Percentiles rank a stretch among this genome's conserved stretches.
Evolutionary conservation across 2,113 vertebrate genomes (phyloP).

Genomic region (Strigops habroptila): DNA sequence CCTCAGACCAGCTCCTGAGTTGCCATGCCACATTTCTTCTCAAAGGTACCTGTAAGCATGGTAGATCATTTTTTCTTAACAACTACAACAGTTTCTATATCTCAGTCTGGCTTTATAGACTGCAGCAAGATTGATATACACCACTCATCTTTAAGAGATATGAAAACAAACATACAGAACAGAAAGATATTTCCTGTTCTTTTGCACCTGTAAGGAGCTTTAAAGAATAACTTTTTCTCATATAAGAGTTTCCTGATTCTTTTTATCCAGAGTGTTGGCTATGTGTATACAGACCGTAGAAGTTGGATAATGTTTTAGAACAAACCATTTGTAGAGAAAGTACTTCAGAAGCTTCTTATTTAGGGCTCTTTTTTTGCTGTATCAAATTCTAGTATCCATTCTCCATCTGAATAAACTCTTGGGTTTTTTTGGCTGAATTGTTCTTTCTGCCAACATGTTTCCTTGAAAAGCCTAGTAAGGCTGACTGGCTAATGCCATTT

Average conservation of each 20-base stretch:
- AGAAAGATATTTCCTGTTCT: not conserved
- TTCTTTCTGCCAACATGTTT: not conserved
- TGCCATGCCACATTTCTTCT: not conserved
- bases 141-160: not conserved
- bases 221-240: not conserved
- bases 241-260: not conserved
- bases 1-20: not conserved
- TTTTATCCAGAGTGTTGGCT: not conserved
- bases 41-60: not conserved
- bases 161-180: not conserved
- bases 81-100: not conserved
- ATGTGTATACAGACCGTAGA: not conserved
- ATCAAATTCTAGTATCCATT: not conserved
- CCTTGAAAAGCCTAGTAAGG: not conserved
- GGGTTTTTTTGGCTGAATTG: not conserved
- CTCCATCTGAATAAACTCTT: not conserved
- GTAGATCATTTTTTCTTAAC: not conserved
- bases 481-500: not conserved
- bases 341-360: not conserved
- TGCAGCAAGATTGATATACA: not conserved
- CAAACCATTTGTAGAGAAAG: not conserved
- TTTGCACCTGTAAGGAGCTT: not conserved
- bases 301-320: not conserved
- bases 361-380: not conserved
- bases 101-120: not conserved